Conservation (phyloP, 2,797 vertebrate species). For the Rostrhamus sociabilis region DNA sequence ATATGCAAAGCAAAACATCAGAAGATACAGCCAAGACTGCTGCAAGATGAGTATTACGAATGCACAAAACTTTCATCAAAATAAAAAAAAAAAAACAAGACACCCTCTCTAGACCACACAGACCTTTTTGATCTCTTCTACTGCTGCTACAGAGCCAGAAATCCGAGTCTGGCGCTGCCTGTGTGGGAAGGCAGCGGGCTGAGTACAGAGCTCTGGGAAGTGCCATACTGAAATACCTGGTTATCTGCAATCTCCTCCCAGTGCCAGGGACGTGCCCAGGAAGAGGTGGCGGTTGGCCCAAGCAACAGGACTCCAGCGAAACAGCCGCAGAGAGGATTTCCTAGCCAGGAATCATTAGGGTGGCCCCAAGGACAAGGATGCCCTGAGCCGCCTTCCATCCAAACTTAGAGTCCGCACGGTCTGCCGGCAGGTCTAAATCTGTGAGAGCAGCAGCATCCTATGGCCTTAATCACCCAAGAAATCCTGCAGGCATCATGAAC, state of each 20-base stretch:
- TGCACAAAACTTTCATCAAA: background rate
- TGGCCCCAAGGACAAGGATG: background rate
- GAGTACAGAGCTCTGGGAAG: background rate
- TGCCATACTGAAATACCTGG: background rate
- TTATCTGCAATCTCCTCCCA: background rate
- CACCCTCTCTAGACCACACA: background rate
- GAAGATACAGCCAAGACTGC: background rate
- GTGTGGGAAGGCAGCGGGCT: background rate
- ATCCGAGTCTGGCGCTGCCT: background rate
- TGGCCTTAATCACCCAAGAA: background rate
- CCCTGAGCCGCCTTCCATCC: background rate
- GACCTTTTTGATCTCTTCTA: background rate
- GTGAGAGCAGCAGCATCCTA: background rate
- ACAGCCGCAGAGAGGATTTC: background rate
- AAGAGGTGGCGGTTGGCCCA: background rate
- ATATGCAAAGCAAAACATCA: background rate
- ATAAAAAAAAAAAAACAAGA: background rate
- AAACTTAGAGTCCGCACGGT: background rate
- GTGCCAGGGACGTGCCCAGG: background rate
- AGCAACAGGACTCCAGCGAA: accelerated
- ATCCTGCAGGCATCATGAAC: background rate
- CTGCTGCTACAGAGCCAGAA: background rate
- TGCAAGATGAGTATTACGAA: background rate
- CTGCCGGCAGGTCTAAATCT: background rate
- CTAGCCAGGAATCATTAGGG: background rate